Base-by-base conservation (phyloP, 1,140 invertebrate species). In the Drosophila lowei region DNA sequence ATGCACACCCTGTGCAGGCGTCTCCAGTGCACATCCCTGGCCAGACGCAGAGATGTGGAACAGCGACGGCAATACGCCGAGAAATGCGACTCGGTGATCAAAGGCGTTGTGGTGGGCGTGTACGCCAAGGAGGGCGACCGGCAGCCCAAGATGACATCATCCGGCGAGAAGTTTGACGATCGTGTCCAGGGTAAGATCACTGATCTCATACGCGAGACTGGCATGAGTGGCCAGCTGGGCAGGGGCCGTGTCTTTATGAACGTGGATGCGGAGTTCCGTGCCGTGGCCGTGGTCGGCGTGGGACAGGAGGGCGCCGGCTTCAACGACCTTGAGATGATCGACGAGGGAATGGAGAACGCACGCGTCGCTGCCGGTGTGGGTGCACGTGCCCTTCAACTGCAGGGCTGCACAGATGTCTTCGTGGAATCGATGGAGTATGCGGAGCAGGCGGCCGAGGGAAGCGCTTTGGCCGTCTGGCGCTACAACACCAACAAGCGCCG, bases 391-490 rank as follows among this genome's bases (percentile, higher is more conserved):
- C 79, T 96, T 23, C 92, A 93, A 49, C 90, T 93, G 21, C 91
- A 94, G 64, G 93, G 93, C 1, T 93, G 95, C 15, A 92, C 91
- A 5, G 77, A 93, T 34, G 93, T 96, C 16, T 91, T 93, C 44
- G 92, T 96, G 7, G 96, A 96, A 89, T 93, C 94, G 1, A 95
- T 96, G 92, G 94, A 94, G 21, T 93, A 95, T 90, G 93, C 95
- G 8, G 95, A 96, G 91, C 95, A 95, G 61, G 94, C 95, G n/a
- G 95, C 95, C 6, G 95, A 96, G 91, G 95, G 95, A 2, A 93
- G 93, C 38, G 90, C 92, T 16, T 91, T 96, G 54, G 93, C 93
- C 43, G 79, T 94, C 16, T 96, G 93, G 93, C 89, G 92, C 8
- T 96, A 95, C 89, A 94, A 95, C 80, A 94, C 95, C 62, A 93